Conservation (phyloP, 2,797 vertebrate genomes). For the Paramormyrops hopkinsi region DNA sequence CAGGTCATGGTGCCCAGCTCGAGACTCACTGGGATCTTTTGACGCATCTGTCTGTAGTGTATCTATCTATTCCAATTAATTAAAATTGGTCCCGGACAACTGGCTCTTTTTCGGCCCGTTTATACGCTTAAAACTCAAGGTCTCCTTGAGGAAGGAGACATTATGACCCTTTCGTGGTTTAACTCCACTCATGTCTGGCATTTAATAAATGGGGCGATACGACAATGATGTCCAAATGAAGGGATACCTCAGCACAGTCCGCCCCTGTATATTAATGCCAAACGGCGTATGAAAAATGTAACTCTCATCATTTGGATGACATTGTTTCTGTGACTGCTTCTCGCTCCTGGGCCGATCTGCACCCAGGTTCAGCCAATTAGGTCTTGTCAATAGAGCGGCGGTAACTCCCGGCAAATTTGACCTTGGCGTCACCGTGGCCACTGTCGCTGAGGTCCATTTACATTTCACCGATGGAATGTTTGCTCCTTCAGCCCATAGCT, state of each 20-base stretch:
- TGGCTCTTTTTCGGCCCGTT: not conserved
- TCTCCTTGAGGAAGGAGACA: slow-evolving; percentile 64
- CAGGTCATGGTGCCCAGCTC: not conserved
- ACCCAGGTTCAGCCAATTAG: slow-evolving; percentile 31
- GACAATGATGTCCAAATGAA: slow-evolving; percentile 24
- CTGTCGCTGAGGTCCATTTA: not conserved
- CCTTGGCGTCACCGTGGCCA: slow-evolving; percentile 19
- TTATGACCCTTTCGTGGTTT: slow-evolving; percentile 54
- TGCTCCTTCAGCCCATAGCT: not conserved
- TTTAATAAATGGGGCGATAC: slow-evolving; percentile 53
- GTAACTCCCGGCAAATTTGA: slow-evolving; percentile 20
- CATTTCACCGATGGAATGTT: slow-evolving; percentile 11
- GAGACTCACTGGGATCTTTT: not conserved
- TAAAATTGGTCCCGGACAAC: not conserved
- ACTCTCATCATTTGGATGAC: slow-evolving; percentile 9
- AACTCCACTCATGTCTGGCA: slow-evolving; percentile 60
- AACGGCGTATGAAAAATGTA: slow-evolving; percentile 6
- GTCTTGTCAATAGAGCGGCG: slow-evolving; percentile 14
- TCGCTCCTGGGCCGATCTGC: not conserved
- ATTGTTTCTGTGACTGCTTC: not conserved
- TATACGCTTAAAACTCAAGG: slow-evolving; percentile 53
- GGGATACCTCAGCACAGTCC: not conserved
- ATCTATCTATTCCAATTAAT: slow-evolving; percentile 3
- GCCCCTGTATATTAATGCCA: slow-evolving; percentile 17
- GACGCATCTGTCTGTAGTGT: not conserved